Evolutionary conservation across 2,113 vertebrate genomes (phyloP).

Genomic region (Onychostoma macrolepis): DNA sequence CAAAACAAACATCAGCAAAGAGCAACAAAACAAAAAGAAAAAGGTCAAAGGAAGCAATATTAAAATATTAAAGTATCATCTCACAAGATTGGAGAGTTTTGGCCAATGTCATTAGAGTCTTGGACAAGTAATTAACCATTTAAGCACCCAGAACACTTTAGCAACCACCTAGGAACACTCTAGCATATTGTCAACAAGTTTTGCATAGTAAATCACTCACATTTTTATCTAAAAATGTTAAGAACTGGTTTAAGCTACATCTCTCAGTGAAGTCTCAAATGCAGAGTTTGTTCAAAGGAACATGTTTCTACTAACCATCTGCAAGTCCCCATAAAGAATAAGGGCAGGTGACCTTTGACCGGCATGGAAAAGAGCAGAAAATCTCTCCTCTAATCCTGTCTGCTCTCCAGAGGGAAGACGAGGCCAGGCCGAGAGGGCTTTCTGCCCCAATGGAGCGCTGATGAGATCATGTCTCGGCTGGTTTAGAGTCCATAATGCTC

Average conservation of each 20-base stretch:
- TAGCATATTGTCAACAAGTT: background rate
- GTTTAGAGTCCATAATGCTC: conserved; percentile 27
- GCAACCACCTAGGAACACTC: background rate
- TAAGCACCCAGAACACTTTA: background rate
- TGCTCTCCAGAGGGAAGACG: background rate
- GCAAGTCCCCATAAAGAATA: conserved; percentile 1
- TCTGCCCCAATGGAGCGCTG: conserved; percentile 12
- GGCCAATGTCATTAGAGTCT: background rate
- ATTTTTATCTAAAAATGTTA: background rate
- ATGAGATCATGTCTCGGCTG: conserved; percentile 45
- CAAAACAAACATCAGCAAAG: background rate
- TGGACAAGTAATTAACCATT: background rate
- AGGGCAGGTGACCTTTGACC: conserved; percentile 31
- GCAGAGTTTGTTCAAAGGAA: background rate
- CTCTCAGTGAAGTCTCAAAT: background rate
- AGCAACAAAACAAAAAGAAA: background rate
- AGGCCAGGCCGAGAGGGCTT: background rate
- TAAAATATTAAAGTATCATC: background rate
- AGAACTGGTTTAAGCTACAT: background rate
- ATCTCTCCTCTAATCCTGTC: conserved; percentile 36
- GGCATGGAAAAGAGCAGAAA: background rate
- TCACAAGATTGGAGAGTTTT: background rate
- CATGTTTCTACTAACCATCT: background rate
- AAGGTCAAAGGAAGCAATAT: background rate
- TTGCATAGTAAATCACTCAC: background rate